phyloP scores from a whole-genome alignment of 1,140 invertebrate genomes.

The Hyphantria cunea region DNA sequence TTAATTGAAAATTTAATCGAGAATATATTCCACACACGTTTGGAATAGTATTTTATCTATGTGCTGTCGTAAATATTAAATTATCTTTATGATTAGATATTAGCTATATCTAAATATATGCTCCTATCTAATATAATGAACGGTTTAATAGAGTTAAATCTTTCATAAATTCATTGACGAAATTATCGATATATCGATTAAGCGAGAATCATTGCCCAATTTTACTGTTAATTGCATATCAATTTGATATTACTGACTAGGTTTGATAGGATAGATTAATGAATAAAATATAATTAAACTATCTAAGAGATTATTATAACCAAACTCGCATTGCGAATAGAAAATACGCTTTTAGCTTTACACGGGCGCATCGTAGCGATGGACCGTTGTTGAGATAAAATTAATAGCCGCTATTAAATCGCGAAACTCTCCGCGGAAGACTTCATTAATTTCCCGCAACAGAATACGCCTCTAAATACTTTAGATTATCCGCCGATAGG shows the following conservation, averaged over 20 bases:
- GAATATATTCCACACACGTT: slow-evolving; percentile 24
- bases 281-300: slow-evolving; percentile 31
- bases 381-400: slow-evolving; percentile 73
- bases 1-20: slow-evolving; percentile 30
- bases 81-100: slow-evolving; percentile 12
- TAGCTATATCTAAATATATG: slow-evolving; percentile 8
- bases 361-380: slow-evolving; percentile 48
- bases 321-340: slow-evolving; percentile 50
- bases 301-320: slow-evolving; percentile 40
- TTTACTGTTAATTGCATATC: slow-evolving; percentile 10
- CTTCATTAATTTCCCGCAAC: slow-evolving; percentile 75
- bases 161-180: neutral
- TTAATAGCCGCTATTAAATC: slow-evolving; percentile 75
- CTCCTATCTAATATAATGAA: slow-evolving; percentile 3
- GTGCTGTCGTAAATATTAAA: slow-evolving; percentile 24
- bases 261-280: slow-evolving; percentile 8
- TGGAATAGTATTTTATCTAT: slow-evolving; percentile 26
- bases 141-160: neutral
- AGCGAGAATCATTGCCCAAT: slow-evolving; percentile 2
- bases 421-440: slow-evolving; percentile 73
- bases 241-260: slow-evolving; percentile 16
- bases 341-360: slow-evolving; percentile 34
- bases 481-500: slow-evolving; percentile 60
- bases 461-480: slow-evolving; percentile 62
- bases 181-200: neutral